Base-by-base conservation (phyloP, 2,797 vertebrate genomes). In the Gymnocypris eckloni region DNA sequence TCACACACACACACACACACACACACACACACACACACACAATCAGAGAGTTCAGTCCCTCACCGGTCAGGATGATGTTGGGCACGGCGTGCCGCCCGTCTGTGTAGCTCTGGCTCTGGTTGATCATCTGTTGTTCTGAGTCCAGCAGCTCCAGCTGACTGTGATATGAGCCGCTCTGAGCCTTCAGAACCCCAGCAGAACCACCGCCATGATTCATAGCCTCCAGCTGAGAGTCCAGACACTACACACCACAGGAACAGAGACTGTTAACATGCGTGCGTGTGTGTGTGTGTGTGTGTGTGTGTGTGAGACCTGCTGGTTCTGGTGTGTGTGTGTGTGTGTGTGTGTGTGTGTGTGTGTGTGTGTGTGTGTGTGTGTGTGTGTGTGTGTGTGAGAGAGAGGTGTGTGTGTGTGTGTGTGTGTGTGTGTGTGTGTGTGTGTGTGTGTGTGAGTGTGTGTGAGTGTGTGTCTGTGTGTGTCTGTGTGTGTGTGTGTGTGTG, bases 21-120 rank as follows among this genome's bases (percentile, higher is more conserved):
- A 52, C 4, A 33, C 28, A 16, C 48, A 2, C 33, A 25, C 66
- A 69, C 28, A 15, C 64, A 6, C 39, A 5, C 37, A 39, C 37
- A 5, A 45, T 45, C 43, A 45, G 11, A 3, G 52, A 52, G 50
- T 52, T 56, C 56, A 59, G 56, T 12, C 22, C n/a, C 59, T 88
- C 86, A 97, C 97, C 97, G 28, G 97, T 97, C 89, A 98, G 95
- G 89, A 97, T 95, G 93, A 98, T 95, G 93, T 97, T 97, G 89
- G 97, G 96, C 66, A 97, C 95, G 48, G 94, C 90, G 37, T 96
- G 95, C 0, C 94, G 94, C 20, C 94, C 95, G 1, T 90, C 90
- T 0, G 89, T 25, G 86, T 92, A 88, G 91, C 92, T 92, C 90
- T 93, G 92, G 92, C 91, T 39, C 86, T 96, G 96, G 86, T 96